Conservation (phyloP, 2,888 invertebrate species). For the Anthophora plumipes region DNA sequence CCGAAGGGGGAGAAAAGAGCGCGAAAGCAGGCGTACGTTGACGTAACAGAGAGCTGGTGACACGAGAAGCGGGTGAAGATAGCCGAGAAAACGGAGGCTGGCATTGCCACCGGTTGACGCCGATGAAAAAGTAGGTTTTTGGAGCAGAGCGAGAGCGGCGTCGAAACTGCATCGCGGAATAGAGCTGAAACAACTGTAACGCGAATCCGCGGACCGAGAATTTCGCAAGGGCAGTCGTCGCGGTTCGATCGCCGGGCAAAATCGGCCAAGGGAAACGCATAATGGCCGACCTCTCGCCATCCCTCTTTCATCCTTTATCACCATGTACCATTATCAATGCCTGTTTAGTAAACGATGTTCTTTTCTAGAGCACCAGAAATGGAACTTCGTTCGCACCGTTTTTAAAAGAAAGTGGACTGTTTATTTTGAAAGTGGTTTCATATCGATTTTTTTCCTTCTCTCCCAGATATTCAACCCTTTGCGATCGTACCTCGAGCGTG, state of each 20-base stretch:
- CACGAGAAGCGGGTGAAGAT: conserved; percentile 38
- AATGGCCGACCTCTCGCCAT: conserved; percentile 8
- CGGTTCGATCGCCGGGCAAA: conserved; percentile 55
- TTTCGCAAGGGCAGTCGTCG: conserved; percentile 64
- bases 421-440: no score
- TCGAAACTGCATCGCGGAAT: conserved; percentile 47
- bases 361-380: not conserved
- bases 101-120: conserved; percentile 61
- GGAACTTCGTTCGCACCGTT: no score
- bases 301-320: not conserved
- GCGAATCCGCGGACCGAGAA: conserved; percentile 29
- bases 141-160: conserved; percentile 70
- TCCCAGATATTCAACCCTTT: no score
- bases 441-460: no score
- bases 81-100: conserved; percentile 65
- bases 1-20: not conserved
- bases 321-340: not conserved
- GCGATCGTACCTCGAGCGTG: no score
- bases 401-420: no score
- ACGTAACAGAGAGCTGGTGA: conserved; percentile 50
- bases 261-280: conserved; percentile 69
- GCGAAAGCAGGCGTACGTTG: conserved; percentile 2
- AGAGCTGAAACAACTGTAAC: conserved; percentile 31
- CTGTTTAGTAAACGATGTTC: not conserved
- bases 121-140: conserved; percentile 79